These are phyloP conservation scores for Anomalospiza imberbis DNA, from an alignment of 2,797 vertebrate genomes.

Conservation along the genomic window DNA sequence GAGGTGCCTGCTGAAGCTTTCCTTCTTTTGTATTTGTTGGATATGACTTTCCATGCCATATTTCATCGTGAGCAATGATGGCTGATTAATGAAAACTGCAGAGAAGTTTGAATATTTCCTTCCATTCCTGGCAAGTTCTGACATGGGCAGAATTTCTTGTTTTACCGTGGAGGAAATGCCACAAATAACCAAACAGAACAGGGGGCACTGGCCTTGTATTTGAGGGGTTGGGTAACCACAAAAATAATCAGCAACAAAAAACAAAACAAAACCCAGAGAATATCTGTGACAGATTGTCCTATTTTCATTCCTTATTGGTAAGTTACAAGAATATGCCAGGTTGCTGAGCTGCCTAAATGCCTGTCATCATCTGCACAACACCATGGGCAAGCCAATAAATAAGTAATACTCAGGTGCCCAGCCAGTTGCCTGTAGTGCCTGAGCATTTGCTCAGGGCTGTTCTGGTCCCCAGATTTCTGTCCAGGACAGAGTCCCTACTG, in stretches of 20 bases:
- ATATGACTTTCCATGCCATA: background rate
- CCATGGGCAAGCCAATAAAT: background rate
- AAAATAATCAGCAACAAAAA: background rate
- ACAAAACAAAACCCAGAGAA: background rate
- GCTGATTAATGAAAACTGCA: background rate
- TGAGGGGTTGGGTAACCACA: fast-evolving
- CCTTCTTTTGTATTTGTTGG: background rate
- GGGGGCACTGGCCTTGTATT: background rate
- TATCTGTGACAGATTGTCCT: background rate
- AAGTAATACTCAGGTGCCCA: background rate
- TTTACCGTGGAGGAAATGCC: background rate
- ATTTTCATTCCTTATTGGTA: background rate
- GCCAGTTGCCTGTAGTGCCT: background rate
- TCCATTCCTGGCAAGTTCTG: background rate
- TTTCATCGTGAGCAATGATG: background rate
- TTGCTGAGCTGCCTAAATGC: background rate
- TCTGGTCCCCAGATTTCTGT: background rate
- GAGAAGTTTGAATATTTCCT: background rate
- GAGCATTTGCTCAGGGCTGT: background rate
- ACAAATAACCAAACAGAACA: background rate
- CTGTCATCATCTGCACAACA: background rate
- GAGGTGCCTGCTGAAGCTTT: background rate
- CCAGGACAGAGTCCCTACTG: background rate
- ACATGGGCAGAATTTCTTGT: background rate
- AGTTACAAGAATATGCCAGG: background rate